Conservation (phyloP, 1,140 invertebrate species). For the Bradynema listronoti region DNA sequence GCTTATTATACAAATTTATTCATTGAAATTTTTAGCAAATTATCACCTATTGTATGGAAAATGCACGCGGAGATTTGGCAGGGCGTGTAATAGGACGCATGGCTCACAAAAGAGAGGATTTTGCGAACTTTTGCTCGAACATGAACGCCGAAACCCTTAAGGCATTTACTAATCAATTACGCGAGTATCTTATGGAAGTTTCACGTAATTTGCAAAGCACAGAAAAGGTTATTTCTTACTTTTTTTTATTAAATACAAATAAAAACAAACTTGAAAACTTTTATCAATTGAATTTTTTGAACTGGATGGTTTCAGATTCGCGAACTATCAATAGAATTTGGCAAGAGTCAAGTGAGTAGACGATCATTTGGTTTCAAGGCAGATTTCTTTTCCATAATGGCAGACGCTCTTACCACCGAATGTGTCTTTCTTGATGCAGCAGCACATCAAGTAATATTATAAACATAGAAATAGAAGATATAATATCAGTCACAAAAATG, state of each 20-base stretch:
- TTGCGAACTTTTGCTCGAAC: slow-evolving; percentile 35
- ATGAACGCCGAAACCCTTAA: slow-evolving; percentile 31
- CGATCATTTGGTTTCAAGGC: slow-evolving; percentile 42
- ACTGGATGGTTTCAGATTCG: slow-evolving; percentile 27
- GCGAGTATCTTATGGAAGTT: slow-evolving; percentile 39
- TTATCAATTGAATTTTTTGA: slow-evolving; percentile 1
- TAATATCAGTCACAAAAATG: not conserved
- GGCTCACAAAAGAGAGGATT: slow-evolving; percentile 44
- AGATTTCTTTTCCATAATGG: slow-evolving; percentile 46
- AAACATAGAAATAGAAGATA: not conserved
- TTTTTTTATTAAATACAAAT: not conserved
- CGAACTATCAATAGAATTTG: slow-evolving; percentile 39
- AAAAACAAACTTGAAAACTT: not conserved
- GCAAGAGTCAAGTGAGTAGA: slow-evolving; percentile 32
- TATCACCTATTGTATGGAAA: slow-evolving; percentile 46
- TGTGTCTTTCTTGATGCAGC: slow-evolving; percentile 49
- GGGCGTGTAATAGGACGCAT: slow-evolving; percentile 37
- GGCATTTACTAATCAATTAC: slow-evolving; percentile 32
- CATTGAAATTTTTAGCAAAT: slow-evolving; percentile 22
- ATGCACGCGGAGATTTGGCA: slow-evolving; percentile 40
- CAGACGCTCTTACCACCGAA: slow-evolving; percentile 45
- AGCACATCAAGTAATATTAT: slow-evolving; percentile 20
- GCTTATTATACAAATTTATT: not conserved
- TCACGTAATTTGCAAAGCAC: slow-evolving; percentile 35
- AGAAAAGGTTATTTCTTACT: slow-evolving; percentile 34